Base-by-base conservation (phyloP, 2,113 vertebrate species). In the Rhabdornis inornatus region DNA sequence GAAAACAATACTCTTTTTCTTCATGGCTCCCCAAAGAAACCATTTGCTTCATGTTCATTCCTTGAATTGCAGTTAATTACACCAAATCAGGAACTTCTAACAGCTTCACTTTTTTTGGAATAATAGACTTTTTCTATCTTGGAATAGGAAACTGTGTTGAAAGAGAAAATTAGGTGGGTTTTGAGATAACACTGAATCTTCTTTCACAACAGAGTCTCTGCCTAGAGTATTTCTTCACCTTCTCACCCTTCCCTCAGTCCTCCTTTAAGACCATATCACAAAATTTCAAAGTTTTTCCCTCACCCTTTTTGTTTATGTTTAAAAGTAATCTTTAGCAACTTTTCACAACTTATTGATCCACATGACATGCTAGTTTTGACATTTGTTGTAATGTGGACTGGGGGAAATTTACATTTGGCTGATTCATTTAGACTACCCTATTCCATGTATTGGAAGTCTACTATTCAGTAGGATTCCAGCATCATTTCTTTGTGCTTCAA, bases 341-440 rank as follows among this genome's bases (percentile, higher is more conserved):
- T 40, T 31, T 30, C 52, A 42, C 15, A 65, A 37, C 17, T 39
- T 86, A 18, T 0, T 80, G 37, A 44, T 44, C 28, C 6, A 30
- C 0, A 0, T 6, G 16, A 55, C 0, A 0, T 17, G 25, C 7
- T 49, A 21, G 5, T 39, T 86, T 72, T 0, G 0, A n/a, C 2
- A 7, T 23, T 52, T 56, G 7, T 52, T 61, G 17, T 49, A 44
- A 60, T 4, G 11, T 57, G 31, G 22, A 7, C 23, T 16, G 7
- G 6, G 8, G 17, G 3, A 52, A 53, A n/a, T 22, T 24, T 68
- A 17, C 1, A 2, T 53, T 56, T 31, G 3, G 5, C 12, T 10
- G 7, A 49, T 69, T 72, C 7, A 16, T 86, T 53, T 49, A 59
- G n/a, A 53, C 23, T 49, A 14, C 20, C 4, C 6, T 35, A 9